These are phyloP conservation scores for Formica selysi DNA, from an alignment of 1,140 invertebrate genomes.

Conservation along the genomic window DNA sequence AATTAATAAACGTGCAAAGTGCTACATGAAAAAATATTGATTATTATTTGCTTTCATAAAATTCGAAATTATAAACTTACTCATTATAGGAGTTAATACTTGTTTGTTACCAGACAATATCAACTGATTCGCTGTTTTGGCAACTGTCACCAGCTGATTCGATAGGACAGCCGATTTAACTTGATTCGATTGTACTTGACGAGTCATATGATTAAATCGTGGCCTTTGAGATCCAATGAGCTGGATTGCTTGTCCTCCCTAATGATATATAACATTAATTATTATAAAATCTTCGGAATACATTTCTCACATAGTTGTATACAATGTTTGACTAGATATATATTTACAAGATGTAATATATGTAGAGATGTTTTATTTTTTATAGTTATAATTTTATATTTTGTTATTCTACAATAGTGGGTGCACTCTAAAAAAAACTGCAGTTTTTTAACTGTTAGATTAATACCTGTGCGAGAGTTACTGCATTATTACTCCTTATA, in stretches of 20 bases:
- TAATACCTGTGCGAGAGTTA: constrained; percentile 84
- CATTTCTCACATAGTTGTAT: not conserved
- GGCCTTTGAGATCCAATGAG: constrained; percentile 88
- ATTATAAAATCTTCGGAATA: not conserved
- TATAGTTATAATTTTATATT: not conserved
- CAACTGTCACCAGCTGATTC: constrained; percentile 84
- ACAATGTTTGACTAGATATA: not conserved
- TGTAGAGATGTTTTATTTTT: not conserved
- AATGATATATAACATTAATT: constrained; percentile 37
- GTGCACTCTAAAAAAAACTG: not conserved
- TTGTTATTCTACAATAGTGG: not conserved
- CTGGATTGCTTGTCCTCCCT: constrained; percentile 87
- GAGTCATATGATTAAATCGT: constrained; percentile 86
- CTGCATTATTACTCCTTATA: constrained; percentile 86
- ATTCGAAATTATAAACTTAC: constrained; percentile 82
- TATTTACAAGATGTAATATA: constrained; percentile 7
- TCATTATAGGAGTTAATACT: constrained; percentile 88
- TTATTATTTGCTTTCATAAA: constrained; percentile 14
- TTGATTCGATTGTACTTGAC: constrained; percentile 86
- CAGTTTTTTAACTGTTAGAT: constrained; percentile 3
- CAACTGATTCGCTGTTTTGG: constrained; percentile 86
- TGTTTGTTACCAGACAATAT: constrained; percentile 88
- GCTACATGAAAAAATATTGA: not conserved
- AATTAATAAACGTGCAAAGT: not conserved
- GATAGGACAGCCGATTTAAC: constrained; percentile 84